A percentile compares a stretch with the other conserved stretches of the same genome.
Conservation (phyloP, 2,797 vertebrate species). For the Pseudochromis fuscus region DNA sequence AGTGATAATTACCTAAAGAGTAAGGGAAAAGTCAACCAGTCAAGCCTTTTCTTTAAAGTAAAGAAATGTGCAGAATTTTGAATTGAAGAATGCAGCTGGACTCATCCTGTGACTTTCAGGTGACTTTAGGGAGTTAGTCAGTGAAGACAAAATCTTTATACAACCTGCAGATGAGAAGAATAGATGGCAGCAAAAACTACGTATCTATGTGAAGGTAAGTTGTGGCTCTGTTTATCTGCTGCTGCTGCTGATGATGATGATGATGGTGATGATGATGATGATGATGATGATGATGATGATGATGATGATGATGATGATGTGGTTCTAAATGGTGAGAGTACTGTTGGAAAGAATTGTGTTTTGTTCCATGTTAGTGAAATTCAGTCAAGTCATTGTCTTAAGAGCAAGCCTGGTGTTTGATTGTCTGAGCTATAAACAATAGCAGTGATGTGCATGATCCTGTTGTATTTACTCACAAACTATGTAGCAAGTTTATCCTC, state of each 20-base stretch:
- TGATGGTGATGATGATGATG: background rate
- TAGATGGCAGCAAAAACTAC: constrained; percentile 8
- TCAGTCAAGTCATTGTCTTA: background rate
- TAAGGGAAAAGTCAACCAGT: constrained; percentile 6
- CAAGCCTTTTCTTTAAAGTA: constrained; percentile 11
- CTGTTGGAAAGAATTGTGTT: no score
- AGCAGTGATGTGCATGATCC: background rate
- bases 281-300: constrained; percentile 8
- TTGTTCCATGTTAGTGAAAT: background rate
- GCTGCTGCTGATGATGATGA: background rate
- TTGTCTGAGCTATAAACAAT: constrained; percentile 3
- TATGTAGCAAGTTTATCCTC: background rate
- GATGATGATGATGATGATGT: constrained; percentile 1
- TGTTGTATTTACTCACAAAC: background rate
- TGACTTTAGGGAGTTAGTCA: constrained; percentile 8
- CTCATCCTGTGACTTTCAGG: constrained; percentile 13
- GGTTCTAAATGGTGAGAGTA: background rate
- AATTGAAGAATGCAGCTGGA: constrained; percentile 16
- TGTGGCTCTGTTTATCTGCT: constrained; percentile 6
- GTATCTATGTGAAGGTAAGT: constrained; percentile 1
- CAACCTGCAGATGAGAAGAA: constrained; percentile 1
- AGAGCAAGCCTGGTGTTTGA: background rate
- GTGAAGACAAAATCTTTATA: constrained; percentile 4
- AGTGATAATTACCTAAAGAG: constrained; percentile 12
- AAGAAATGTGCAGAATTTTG: background rate